These are phyloP conservation scores for Callospermophilus lateralis DNA, from an alignment of 2,113 vertebrate species.

Conservation along the genomic window DNA sequence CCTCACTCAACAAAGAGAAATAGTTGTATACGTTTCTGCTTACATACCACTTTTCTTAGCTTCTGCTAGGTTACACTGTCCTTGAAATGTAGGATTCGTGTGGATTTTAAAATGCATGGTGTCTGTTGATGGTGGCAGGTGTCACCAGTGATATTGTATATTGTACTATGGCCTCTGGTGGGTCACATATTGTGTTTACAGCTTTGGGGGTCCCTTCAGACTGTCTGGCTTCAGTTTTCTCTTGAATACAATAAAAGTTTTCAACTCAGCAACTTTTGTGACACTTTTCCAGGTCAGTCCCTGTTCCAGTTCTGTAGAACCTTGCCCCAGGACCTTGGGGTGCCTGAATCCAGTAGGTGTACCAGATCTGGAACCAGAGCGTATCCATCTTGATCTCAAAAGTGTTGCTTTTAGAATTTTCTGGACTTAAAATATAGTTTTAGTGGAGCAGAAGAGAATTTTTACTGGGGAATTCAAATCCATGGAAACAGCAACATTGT, in stretches of 20 bases:
- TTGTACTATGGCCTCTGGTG: background rate
- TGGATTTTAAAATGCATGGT: background rate
- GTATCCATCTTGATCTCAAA: background rate
- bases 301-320: background rate
- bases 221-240: background rate
- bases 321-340: background rate
- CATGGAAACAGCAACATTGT: background rate
- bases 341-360: background rate
- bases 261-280: background rate
- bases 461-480: background rate
- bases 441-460: background rate
- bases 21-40: too few species aligned
- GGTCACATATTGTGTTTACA: background rate
- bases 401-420: background rate
- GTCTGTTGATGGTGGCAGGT: accelerated
- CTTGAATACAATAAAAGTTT: background rate
- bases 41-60: background rate
- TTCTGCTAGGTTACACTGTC: accelerated
- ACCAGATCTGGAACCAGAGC: background rate
- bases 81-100: background rate
- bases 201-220: background rate
- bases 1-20: background rate
- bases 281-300: background rate
- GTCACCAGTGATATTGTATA: background rate
- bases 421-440: background rate